These are phyloP conservation scores for Atherinomorus stipes DNA, from an alignment of 2,113 vertebrate genomes.

Conservation along the genomic window DNA sequence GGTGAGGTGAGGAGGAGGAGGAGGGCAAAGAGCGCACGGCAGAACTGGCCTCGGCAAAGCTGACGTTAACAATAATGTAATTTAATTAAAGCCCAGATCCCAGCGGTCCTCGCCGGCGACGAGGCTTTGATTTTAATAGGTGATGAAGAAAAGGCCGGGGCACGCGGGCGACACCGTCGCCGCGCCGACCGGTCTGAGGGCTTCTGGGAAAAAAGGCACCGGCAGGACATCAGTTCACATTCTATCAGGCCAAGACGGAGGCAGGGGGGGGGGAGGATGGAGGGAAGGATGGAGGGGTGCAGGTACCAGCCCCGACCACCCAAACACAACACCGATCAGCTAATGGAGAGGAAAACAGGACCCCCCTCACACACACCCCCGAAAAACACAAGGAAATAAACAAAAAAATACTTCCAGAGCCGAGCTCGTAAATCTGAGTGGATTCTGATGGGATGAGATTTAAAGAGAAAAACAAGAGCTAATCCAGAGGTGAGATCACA, in stretches of 20 bases:
- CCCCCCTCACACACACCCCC: background rate
- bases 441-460: slow-evolving; percentile 36
- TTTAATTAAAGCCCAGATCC: slow-evolving; percentile 83
- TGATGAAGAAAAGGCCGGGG: slow-evolving; percentile 72
- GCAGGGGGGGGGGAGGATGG: background rate
- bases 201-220: slow-evolving; percentile 59
- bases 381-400: background rate
- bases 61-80: slow-evolving; percentile 88
- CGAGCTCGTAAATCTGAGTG: slow-evolving; percentile 19
- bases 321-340: slow-evolving; percentile 70
- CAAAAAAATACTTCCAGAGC: slow-evolving; percentile 1
- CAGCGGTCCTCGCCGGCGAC: slow-evolving; percentile 42
- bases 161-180: slow-evolving; percentile 25
- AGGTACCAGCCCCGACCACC: slow-evolving; percentile 82
- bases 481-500: slow-evolving; percentile 53
- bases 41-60: slow-evolving; percentile 60
- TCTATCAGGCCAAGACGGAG: slow-evolving; percentile 52
- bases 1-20: slow-evolving; percentile 50
- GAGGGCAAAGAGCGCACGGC: slow-evolving; percentile 67
- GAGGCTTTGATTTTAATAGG: slow-evolving; percentile 81
- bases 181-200: slow-evolving; percentile 63
- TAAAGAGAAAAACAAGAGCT: slow-evolving; percentile 47
- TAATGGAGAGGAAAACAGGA: slow-evolving; percentile 54
- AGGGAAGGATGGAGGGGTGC: slow-evolving; percentile 41
- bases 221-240: slow-evolving; percentile 76